Evolutionary conservation across 2,113 vertebrate genomes (phyloP).

Genomic region (Urocolius indicus): DNA sequence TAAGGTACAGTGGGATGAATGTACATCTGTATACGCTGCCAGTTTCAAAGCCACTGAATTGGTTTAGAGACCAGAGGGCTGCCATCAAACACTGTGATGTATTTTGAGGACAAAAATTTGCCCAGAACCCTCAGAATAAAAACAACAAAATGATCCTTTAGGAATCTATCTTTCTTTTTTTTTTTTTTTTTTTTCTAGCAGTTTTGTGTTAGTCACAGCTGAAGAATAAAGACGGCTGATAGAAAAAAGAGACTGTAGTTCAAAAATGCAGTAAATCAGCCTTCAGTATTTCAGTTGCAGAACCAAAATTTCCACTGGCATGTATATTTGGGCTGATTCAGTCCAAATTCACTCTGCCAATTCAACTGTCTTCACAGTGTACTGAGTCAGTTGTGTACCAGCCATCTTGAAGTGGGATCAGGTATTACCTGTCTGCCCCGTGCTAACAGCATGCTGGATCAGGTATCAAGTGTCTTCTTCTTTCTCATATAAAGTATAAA

Average conservation of each 20-base stretch:
- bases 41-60: neutral
- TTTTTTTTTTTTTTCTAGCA: neutral
- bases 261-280: neutral
- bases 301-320: neutral
- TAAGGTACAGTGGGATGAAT: neutral
- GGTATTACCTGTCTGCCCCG: neutral
- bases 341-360: neutral
- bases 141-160: neutral
- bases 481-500: neutral
- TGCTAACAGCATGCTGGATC: neutral
- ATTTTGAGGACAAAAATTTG: neutral
- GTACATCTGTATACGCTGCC: neutral
- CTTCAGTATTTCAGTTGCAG: neutral
- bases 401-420: neutral
- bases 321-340: neutral
- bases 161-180: neutral
- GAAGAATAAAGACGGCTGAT: neutral
- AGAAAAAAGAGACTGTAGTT: neutral
- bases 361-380: accelerated
- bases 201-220: accelerated
- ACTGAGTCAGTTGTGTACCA: neutral
- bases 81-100: neutral
- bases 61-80: neutral
- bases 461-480: neutral
- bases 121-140: neutral